Evolutionary conservation across 2,113 vertebrate species (phyloP).

Genomic region (Phoxinus phoxinus): DNA sequence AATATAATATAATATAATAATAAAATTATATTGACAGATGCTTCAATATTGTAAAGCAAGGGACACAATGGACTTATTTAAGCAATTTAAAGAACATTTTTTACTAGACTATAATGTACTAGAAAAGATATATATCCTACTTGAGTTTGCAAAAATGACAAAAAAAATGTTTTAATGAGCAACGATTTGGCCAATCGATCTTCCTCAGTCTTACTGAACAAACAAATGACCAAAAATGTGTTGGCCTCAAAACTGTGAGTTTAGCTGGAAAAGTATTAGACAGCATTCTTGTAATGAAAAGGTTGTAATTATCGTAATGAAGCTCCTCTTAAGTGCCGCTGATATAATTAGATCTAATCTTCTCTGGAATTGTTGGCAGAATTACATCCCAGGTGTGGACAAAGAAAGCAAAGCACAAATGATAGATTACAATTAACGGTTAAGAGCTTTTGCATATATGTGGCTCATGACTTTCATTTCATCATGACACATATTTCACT

Average conservation of each 20-base stretch:
- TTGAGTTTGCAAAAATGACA: too few species aligned
- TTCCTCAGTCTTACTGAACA: too few species aligned
- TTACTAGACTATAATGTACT: too few species aligned
- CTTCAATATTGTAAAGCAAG: not conserved
- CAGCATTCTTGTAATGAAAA: not conserved
- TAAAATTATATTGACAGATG: too few species aligned
- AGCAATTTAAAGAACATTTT: not conserved
- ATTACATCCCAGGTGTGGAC: constrained; percentile 2
- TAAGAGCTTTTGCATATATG: not conserved
- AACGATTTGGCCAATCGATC: too few species aligned
- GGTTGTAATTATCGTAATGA: not conserved
- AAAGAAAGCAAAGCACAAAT: constrained; percentile 17
- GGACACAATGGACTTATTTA: not conserved
- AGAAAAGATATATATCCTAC: too few species aligned
- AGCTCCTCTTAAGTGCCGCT: not conserved
- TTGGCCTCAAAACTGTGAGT: not conserved
- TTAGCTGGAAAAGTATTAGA: not conserved
- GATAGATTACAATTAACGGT: not conserved
- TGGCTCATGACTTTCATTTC: not conserved
- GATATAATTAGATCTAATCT: not conserved
- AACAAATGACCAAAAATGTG: not conserved
- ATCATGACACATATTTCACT: not conserved
- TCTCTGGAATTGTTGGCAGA: not conserved
- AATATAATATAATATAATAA: not conserved
- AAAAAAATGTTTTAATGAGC: too few species aligned